A percentile compares a stretch with the other conserved stretches of the same genome.
Conservation (phyloP, 2,113 vertebrate species). For the Zosterops hypoxanthus region DNA sequence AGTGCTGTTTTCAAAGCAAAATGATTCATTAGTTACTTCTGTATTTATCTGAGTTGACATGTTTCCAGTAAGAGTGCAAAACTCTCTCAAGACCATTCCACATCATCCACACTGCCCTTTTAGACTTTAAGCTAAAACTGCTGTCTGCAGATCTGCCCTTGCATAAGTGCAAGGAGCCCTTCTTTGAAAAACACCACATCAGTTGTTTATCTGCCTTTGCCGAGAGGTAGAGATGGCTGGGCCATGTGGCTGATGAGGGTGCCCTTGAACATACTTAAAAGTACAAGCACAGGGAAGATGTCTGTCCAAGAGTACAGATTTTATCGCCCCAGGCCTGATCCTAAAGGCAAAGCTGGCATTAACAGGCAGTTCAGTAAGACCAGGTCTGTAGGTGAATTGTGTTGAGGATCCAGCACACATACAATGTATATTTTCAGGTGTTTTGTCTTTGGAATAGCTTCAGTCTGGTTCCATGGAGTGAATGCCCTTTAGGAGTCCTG, state of each 20-base stretch:
- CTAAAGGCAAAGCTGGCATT: not conserved
- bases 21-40: not conserved
- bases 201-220: not conserved
- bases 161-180: not conserved
- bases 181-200: not conserved
- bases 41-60: not conserved
- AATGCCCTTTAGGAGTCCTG: not conserved
- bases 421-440: fast-evolving
- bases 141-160: not conserved
- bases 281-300: not conserved
- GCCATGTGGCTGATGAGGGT: not conserved
- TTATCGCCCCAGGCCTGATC: not conserved
- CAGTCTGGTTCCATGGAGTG: not conserved
- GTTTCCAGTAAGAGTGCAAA: not conserved
- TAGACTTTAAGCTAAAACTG: not conserved
- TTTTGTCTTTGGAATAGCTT: not conserved
- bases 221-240: not conserved
- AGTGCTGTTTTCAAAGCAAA: not conserved
- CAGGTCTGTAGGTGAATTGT: not conserved
- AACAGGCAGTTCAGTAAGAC: not conserved
- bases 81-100: not conserved
- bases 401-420: not conserved
- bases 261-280: not conserved
- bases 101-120: not conserved
- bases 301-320: not conserved